Evolutionary conservation across 2,113 vertebrate species (phyloP), one percentile per base, ranked within the genome.

Genomic region (Eleginops maclovinus): DNA sequence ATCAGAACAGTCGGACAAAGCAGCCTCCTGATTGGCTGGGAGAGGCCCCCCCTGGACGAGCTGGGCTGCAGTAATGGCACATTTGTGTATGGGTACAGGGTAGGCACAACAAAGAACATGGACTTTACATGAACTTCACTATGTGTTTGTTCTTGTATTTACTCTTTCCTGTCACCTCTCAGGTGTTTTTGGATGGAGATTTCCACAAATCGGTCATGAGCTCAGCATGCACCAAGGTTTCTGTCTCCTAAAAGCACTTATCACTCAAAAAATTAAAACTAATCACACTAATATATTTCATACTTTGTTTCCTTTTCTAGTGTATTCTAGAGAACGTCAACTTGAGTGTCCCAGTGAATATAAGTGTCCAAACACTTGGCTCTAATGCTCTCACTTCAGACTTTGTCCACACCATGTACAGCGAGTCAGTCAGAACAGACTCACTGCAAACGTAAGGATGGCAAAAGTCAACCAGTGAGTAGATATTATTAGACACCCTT

Each of bases 21-120:
- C 83, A 88, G 91, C 70, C 89, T 95, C 73, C 22, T 93, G 89
- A 85, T 91, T 87, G 80, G 16, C 77, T 95, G 91, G 91, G 90
- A 94, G 80, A 88, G 87, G 71, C 93, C 94, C 1, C 64, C 78
- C 0, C 87, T 92, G 0, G 89, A 94, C 60, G 90, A 93, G 68
- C 87, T 93, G 73, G 91, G 91, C 86, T 93, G 86, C 78, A 95
- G 93, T 53, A 94, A 87, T 15, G 86, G 87, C 72, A 91, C 81
- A 9, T 94, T 91, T 75, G 84, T 91, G 79, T 89, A 92, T 22
- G 93, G 94, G 73, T 93, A 92, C 67, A 90, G 93, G 91, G 94
- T 95, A 90, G 9, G 87, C 50, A 73, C 22, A 56, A 9, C 13
- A 26, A 16, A 75, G 12, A 4, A 17, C 21, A 41, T 10, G 21